Evolutionary conservation across 2,797 vertebrate genomes (phyloP), one percentile per base, ranked within the genome.

Genomic region (Psittacula derbiana): DNA sequence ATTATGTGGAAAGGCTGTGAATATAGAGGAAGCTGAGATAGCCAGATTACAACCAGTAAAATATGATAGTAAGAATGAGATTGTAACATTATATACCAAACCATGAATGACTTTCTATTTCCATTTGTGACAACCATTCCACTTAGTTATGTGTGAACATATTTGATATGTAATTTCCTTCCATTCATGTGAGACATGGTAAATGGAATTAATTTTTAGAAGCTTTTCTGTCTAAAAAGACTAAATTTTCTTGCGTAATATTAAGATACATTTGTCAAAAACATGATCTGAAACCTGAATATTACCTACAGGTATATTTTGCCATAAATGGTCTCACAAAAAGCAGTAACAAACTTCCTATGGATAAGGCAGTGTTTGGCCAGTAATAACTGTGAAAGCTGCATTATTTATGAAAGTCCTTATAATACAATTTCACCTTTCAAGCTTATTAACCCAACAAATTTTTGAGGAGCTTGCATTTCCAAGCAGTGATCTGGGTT

Each of bases 161-260:
- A 81, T 89, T 89, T 73, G 41, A 88, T 49, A 75, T 38, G 72
- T 70, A 82, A 55, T 93, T 96, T 97, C 92, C 90, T 94, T 83
- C 80, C 50, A 88, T 88, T 92, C 93, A 90, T 80, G n/a, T 83
- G 38, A 94, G 55, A 70, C 12, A 3, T 5, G 5, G 73, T 72
- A 93, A 86, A 75, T 53, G 74, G 28, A 90, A 84, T 60, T 76
- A 2, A 11, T 70, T 93, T 94, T 71, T 31, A 30, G 60, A 86
- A 85, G 43, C 38, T 81, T 69, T 82, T 91, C 38, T 61, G 46
- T 58, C 83, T 95, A n/a, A 91, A 61, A 30, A 31, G 47, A 79
- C 24, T 92, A 43, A 71, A 44, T 25, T 10, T 88, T 71, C 69
- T 81, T 73, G 62, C 7, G 11, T 44, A 60, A 74, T 60, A 70